These are phyloP conservation scores for Aegotheles bennettii DNA, from an alignment of 2,113 vertebrate species.

Conservation along the genomic window DNA sequence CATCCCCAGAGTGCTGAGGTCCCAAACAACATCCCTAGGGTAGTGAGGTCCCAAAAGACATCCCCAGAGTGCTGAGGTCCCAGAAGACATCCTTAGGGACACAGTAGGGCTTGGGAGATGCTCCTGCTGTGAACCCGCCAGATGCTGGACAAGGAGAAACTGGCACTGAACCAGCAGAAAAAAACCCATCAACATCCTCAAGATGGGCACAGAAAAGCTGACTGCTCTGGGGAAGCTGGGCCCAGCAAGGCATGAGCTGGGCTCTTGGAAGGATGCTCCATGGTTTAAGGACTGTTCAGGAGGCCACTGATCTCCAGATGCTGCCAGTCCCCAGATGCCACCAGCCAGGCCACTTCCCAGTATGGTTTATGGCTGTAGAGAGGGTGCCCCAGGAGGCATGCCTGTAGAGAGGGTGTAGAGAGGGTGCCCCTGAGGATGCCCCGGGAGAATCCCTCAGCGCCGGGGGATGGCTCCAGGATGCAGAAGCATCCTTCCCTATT, in stretches of 20 bases:
- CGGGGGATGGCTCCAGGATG: background rate
- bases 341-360: background rate
- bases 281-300: background rate
- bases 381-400: too few species aligned
- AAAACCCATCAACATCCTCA: background rate
- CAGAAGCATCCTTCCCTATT: too few species aligned
- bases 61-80: background rate
- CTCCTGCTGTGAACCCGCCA: background rate
- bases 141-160: background rate
- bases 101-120: background rate
- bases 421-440: too few species aligned
- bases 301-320: background rate
- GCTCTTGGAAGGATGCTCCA: too few species aligned
- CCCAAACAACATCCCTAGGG: too few species aligned
- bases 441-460: too few species aligned
- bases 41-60: background rate
- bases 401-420: background rate
- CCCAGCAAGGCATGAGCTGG: background rate
- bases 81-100: background rate
- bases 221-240: background rate
- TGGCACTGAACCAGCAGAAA: background rate
- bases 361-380: background rate
- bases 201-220: accelerated
- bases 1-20: background rate
- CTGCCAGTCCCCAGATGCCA: background rate